phyloP scores from a whole-genome alignment of 2,113 vertebrate genomes.

The Prionailurus viverrinus region DNA sequence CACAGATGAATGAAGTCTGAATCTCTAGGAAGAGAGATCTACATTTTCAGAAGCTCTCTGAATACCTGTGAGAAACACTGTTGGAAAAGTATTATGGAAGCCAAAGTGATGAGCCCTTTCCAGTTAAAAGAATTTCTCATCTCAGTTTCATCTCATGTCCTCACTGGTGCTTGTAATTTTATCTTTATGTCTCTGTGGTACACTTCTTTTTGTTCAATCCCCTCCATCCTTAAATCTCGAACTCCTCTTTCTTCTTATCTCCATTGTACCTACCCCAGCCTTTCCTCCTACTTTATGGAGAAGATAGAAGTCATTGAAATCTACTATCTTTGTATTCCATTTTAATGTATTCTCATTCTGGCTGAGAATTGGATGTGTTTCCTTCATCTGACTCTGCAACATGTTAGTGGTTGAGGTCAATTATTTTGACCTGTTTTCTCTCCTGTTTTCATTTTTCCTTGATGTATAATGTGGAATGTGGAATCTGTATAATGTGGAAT shows the following conservation, averaged over 20 bases:
- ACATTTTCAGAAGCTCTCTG: not conserved
- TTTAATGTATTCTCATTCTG: slow-evolving; percentile 3
- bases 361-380: not conserved
- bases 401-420: not conserved
- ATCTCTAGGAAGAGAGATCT: not conserved
- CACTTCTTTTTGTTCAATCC: not conserved
- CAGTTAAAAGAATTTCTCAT: not conserved
- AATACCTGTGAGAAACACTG: not conserved
- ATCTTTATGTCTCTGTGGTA: not conserved
- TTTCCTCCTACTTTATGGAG: not conserved
- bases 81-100: not conserved
- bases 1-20: not conserved
- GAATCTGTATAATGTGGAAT: not conserved
- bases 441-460: slow-evolving; percentile 13
- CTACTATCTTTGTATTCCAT: not conserved
- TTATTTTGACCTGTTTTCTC: not conserved
- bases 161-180: not conserved
- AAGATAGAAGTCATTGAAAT: not conserved
- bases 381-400: not conserved
- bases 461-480: not conserved
- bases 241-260: not conserved
- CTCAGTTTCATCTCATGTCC: not conserved
- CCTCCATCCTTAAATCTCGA: not conserved
- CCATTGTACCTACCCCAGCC: not conserved
- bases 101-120: not conserved